Percentiles rank a stretch among this genome's conserved stretches.
These are phyloP conservation scores for Ectemnius cavifrons DNA, from an alignment of 2,888 invertebrate genomes.

Conservation along the genomic window DNA sequence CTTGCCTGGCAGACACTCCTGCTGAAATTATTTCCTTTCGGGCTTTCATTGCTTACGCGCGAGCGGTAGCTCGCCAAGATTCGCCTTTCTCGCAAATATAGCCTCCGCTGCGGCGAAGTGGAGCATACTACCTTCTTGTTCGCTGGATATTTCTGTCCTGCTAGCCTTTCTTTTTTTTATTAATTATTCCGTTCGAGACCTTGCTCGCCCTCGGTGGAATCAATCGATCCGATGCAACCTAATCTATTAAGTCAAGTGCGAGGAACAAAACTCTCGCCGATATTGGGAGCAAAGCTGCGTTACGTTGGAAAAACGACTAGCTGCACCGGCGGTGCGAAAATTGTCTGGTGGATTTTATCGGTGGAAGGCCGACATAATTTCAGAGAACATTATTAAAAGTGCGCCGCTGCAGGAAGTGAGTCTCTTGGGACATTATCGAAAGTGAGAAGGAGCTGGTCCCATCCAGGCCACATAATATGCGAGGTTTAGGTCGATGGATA, in stretches of 20 bases:
- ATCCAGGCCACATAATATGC: no score
- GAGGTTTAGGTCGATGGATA: no score
- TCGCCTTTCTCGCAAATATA: constrained; percentile 5
- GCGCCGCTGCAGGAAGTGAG: constrained; percentile 18
- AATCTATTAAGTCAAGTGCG: constrained; percentile 51
- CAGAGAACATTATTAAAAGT: constrained; percentile 48
- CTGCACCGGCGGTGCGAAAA: constrained; percentile 51
- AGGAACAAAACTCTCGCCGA: constrained; percentile 24
- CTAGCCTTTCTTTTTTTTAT: constrained; percentile 11
- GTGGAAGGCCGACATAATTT: constrained; percentile 52
- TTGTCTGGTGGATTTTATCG: constrained; percentile 53
- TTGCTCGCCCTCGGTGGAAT: constrained; percentile 23
- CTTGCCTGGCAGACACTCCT: constrained; percentile 4
- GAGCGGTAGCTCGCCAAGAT: constrained; percentile 26
- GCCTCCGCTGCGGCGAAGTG: not conserved
- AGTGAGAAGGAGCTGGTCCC: constrained; percentile 4
- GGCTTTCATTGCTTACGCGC: constrained; percentile 37
- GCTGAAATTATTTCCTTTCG: constrained; percentile 49
- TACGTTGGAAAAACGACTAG: constrained; percentile 28
- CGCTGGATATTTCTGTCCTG: not conserved
- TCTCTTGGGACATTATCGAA: constrained; percentile 36
- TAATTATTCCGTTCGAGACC: constrained; percentile 37
- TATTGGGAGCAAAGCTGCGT: constrained; percentile 32
- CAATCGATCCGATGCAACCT: constrained; percentile 35
- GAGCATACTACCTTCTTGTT: not conserved